Conservation (phyloP, 2,113 vertebrate genomes). For the Carollia perspicillata region DNA sequence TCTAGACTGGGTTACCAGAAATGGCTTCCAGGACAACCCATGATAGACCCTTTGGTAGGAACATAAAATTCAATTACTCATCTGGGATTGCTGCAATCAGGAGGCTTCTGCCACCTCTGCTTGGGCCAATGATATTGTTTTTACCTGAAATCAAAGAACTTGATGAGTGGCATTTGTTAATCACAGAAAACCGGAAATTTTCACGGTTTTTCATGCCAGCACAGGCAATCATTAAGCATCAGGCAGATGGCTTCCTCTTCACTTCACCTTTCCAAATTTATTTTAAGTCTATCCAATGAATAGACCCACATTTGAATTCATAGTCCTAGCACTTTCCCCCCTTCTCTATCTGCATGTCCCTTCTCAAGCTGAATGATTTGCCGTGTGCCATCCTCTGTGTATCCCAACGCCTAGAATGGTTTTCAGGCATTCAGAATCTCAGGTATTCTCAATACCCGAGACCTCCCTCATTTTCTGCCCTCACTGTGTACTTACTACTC, state of each 20-base stretch:
- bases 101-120: background rate
- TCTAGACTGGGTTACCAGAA: background rate
- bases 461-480: background rate
- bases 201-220: background rate
- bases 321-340: too few relatives aligned
- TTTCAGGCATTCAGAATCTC: too few relatives aligned
- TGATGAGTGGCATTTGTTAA: background rate
- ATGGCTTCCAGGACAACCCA: background rate
- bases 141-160: background rate
- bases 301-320: too few relatives aligned
- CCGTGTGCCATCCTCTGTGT: background rate
- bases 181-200: background rate
- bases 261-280: background rate
- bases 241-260: background rate
- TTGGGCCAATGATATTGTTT: background rate
- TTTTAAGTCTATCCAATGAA: background rate
- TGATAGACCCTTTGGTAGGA: background rate
- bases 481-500: background rate
- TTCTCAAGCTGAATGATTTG: background rate
- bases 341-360: background rate
- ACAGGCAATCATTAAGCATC: background rate
- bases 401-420: background rate
- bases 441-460: background rate
- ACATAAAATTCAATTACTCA: background rate
- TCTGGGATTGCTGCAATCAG: background rate